phyloP scores from a whole-genome alignment of 2,797 vertebrate species.

The Triplophysa bombifrons region DNA sequence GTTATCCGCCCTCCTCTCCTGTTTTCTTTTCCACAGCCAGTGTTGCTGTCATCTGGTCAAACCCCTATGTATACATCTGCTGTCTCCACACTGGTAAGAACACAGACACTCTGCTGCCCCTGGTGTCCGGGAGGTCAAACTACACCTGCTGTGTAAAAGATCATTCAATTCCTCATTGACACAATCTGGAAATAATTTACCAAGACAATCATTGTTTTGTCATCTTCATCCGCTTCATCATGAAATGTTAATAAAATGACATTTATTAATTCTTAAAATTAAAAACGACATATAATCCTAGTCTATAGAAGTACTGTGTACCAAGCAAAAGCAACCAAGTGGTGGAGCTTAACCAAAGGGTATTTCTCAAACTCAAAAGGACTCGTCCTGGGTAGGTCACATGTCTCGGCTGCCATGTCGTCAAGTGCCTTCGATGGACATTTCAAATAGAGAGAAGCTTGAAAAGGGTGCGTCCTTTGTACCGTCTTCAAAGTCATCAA shows the following conservation, averaged over 20 bases:
- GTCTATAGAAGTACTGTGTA: not conserved
- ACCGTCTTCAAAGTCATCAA: too few species aligned
- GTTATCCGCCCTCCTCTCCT: constrained; percentile 53
- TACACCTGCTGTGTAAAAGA: not conserved
- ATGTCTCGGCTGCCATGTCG: too few species aligned
- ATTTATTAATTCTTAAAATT: too few species aligned
- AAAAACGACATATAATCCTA: not conserved
- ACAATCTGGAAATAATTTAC: not conserved
- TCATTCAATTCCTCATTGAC: not conserved
- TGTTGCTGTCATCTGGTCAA: constrained; percentile 83
- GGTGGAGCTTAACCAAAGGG: too few species aligned
- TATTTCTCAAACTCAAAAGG: too few species aligned
- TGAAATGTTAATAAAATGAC: not conserved
- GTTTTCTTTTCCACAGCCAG: constrained; percentile 78
- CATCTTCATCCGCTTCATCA: not conserved
- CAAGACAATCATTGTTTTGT: not conserved
- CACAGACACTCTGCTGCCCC: constrained; percentile 41
- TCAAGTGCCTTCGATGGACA: too few species aligned
- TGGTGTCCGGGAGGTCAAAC: constrained; percentile 9
- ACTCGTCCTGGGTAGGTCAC: too few species aligned
- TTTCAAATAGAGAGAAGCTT: too few species aligned
- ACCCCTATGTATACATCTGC: constrained; percentile 85
- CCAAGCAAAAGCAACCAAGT: not conserved
- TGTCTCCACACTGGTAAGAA: constrained; percentile 84
- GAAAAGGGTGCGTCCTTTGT: too few species aligned